These are phyloP conservation scores for Drosophila auraria DNA, from an alignment of 1,140 invertebrate species.

Conservation along the genomic window DNA sequence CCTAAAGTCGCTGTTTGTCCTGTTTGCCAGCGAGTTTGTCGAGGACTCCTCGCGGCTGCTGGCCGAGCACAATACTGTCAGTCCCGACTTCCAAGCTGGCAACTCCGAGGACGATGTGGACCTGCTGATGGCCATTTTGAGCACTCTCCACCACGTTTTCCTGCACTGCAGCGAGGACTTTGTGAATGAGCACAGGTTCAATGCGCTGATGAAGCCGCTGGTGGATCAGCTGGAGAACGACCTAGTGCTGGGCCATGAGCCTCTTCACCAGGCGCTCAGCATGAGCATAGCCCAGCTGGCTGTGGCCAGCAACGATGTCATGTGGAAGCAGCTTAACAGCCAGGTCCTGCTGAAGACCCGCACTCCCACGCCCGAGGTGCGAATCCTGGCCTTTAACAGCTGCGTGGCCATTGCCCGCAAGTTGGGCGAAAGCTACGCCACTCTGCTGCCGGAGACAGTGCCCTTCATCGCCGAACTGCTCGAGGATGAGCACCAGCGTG, in stretches of 20 bases:
- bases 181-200: constrained; percentile 93
- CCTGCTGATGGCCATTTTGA: constrained; percentile 89
- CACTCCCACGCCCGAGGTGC: constrained; percentile 88
- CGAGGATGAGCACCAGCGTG: constrained; percentile 92
- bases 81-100: constrained; percentile 81
- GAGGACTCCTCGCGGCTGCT: constrained; percentile 91
- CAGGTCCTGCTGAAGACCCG: constrained; percentile 95
- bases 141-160: constrained; percentile 92
- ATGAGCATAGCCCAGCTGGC: constrained; percentile 93
- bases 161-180: constrained; percentile 93
- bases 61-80: constrained; percentile 86
- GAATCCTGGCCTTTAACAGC: constrained; percentile 87
- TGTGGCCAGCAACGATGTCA: constrained; percentile 92
- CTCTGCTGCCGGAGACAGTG: constrained; percentile 92
- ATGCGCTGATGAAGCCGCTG: constrained; percentile 92
- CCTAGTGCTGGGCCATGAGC: constrained; percentile 86
- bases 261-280: constrained; percentile 88
- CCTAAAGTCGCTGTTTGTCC: constrained; percentile 94
- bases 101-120: constrained; percentile 85
- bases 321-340: constrained; percentile 96
- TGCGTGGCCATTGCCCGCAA: constrained; percentile 91
- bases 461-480: constrained; percentile 93
- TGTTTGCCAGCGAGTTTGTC: constrained; percentile 94
- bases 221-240: constrained; percentile 95
- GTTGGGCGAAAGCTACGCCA: constrained; percentile 92